A percentile compares a stretch with the other conserved stretches of the same genome.
These are phyloP conservation scores for Ditylenchus dipsaci DNA, from an alignment of 1,140 invertebrate species.

Conservation along the genomic window DNA sequence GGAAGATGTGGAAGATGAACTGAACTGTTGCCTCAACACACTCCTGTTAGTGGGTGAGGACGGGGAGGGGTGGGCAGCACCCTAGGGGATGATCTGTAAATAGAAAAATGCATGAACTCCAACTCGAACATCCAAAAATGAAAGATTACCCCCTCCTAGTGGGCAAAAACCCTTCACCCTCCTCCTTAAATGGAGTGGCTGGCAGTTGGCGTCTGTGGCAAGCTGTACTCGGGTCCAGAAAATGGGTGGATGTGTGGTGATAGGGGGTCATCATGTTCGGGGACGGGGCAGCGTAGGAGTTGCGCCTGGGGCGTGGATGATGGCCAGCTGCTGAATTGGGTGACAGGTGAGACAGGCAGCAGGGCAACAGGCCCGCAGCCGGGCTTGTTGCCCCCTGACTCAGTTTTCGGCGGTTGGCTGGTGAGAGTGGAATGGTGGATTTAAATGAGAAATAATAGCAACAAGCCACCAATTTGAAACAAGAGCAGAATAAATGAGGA, in stretches of 20 bases:
- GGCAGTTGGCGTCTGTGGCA: neutral
- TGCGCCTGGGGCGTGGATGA: neutral
- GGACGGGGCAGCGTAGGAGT: neutral
- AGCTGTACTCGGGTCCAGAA: neutral
- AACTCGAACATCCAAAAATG: too few relatives aligned
- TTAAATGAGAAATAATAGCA: too few relatives aligned
- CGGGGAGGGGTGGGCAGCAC: neutral
- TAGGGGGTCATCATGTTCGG: neutral
- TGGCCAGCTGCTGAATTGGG: neutral
- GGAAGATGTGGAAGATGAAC: neutral
- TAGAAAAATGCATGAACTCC: too few relatives aligned
- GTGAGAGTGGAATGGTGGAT: neutral
- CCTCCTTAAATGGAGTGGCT: neutral
- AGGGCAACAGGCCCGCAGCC: neutral
- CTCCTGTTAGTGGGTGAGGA: neutral
- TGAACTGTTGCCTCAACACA: too few relatives aligned
- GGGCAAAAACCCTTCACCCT: neutral
- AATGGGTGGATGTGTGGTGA: neutral
- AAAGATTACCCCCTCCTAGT: neutral
- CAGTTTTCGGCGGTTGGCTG: slow-evolving; percentile 3
- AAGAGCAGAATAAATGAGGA: neutral
- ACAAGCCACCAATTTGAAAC: neutral
- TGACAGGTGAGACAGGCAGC: neutral
- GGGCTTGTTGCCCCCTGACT: neutral
- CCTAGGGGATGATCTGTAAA: neutral